Percentiles rank a stretch among this genome's conserved stretches.
Conservation (phyloP, 2,113 vertebrate species). For the Ctenodactylus gundi region DNA sequence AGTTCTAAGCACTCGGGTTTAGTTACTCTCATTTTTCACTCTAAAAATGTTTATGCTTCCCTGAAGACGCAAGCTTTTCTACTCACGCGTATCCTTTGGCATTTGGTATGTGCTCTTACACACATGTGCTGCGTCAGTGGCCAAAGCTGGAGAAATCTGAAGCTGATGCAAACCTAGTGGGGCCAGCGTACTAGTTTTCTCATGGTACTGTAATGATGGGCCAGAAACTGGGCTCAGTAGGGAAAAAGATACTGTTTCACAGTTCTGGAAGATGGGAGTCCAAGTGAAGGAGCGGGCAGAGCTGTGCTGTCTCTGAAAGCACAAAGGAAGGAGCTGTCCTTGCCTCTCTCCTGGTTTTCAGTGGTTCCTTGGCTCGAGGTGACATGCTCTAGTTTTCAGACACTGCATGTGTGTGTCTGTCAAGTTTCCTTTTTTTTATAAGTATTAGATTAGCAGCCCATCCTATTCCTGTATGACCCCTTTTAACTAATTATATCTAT, state of each 20-base stretch:
- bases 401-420: not conserved
- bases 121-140: fast-evolving
- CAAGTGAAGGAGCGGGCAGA: not conserved
- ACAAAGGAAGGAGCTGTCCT: not conserved
- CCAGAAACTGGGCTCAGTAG: not conserved
- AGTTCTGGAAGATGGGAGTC: not conserved
- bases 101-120: not conserved
- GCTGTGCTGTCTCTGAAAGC: not conserved
- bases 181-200: not conserved
- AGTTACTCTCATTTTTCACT: not conserved
- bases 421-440: not conserved
- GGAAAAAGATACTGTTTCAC: not conserved
- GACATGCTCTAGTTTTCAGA: fast-evolving
- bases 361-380: not conserved
- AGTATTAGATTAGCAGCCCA: not conserved
- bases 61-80: not conserved
- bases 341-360: not conserved
- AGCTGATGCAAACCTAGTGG: not conserved
- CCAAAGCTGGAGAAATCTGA: not conserved
- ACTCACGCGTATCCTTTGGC: not conserved
- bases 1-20: not conserved
- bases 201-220: not conserved
- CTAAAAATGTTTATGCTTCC: not conserved
- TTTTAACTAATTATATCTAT: not conserved
- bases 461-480: not conserved